Percentiles rank a stretch among this genome's conserved stretches.
These are phyloP conservation scores for Eupithecia vulgata DNA, from an alignment of 2,888 invertebrate genomes.

Conservation along the genomic window DNA sequence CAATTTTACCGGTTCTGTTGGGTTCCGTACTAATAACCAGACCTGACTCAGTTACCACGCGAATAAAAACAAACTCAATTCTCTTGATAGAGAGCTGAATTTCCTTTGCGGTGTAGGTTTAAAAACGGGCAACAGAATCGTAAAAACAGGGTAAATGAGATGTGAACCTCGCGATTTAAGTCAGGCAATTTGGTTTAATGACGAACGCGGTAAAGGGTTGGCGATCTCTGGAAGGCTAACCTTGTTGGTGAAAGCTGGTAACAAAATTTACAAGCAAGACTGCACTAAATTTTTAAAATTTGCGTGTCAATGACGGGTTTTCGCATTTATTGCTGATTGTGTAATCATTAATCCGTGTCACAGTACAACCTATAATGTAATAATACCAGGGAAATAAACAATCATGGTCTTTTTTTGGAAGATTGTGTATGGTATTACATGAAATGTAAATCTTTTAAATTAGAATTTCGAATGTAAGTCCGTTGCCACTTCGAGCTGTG, in stretches of 20 bases:
- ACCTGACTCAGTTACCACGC: constrained; percentile 21
- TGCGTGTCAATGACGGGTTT: too few species aligned
- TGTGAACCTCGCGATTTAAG: constrained; percentile 72
- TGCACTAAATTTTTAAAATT: too few species aligned
- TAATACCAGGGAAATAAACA: too few species aligned
- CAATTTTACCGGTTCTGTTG: constrained; percentile 20
- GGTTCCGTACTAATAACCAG: constrained; percentile 32
- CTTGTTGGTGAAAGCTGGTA: constrained; percentile 2
- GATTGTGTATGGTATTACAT: too few species aligned
- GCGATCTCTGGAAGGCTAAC: constrained; percentile 22
- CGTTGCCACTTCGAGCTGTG: too few species aligned
- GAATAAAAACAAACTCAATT: constrained; percentile 21
- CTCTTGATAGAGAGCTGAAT: constrained; percentile 16
- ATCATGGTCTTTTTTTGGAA: too few species aligned
- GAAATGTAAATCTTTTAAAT: too few species aligned
- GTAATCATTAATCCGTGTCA: too few species aligned
- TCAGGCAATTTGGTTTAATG: constrained; percentile 69
- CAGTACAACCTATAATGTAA: too few species aligned
- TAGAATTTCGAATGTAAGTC: too few species aligned
- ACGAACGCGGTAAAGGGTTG: constrained; percentile 47
- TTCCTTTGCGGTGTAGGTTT: constrained; percentile 29
- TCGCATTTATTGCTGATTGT: too few species aligned
- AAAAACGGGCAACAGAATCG: constrained; percentile 54
- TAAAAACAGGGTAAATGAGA: constrained; percentile 73
- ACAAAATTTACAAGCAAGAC: not conserved